phyloP scores from a whole-genome alignment of 2,113 vertebrate genomes.

The Aegithalos caudatus region DNA sequence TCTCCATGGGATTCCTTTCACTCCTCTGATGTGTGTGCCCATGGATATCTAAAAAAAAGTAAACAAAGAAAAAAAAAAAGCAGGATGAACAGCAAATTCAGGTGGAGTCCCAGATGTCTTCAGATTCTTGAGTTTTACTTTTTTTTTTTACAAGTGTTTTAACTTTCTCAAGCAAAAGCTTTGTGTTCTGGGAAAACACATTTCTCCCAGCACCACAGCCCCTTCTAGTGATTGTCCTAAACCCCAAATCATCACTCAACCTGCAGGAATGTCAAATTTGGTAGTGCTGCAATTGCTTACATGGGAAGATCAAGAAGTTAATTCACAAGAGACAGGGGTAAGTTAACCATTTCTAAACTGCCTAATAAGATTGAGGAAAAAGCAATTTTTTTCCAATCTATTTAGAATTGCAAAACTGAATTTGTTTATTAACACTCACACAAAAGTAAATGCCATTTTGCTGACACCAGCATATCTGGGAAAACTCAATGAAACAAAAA shows the following conservation, averaged over 20 bases:
- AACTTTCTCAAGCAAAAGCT: neutral
- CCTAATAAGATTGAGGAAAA: neutral
- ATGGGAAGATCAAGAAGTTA: neutral
- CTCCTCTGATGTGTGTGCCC: fast-evolving
- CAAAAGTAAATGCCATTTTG: neutral
- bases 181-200: neutral
- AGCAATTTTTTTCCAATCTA: neutral
- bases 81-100: neutral
- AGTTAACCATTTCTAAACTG: neutral
- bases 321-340: neutral
- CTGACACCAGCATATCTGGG: neutral
- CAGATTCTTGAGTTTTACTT: neutral
- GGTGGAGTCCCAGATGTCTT: neutral
- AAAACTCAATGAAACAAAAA: neutral
- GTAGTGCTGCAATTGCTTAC: neutral
- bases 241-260: neutral
- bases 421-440: neutral
- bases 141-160: neutral
- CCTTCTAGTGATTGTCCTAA: neutral
- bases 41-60: neutral
- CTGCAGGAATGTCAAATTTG: neutral
- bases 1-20: neutral
- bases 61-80: neutral
- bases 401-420: neutral
- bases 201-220: neutral